Evolutionary conservation across 2,888 invertebrate species (phyloP), one percentile per base, ranked within the genome.

Genomic region (Brachypalpus laphriformis): DNA sequence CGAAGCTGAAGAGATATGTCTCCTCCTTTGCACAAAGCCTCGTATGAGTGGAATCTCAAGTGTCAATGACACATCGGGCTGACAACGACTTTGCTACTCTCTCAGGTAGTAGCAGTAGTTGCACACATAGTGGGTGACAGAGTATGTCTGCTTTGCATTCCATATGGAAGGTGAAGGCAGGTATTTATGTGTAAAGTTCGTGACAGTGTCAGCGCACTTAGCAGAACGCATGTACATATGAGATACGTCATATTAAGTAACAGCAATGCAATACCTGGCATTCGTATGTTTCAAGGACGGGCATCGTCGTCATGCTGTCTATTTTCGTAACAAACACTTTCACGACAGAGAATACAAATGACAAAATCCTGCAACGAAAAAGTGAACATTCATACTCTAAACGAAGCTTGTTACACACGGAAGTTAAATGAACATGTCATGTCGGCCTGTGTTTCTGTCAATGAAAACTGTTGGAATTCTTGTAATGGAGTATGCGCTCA

Each of bases 61-160:
- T 83, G 83, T 83, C 83, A 83, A 80, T 80, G 83, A 83, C 83
- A 83, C 83, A 83, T 83, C 68, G 68, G 66, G 49, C 72, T 70
- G 74, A 63, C 74, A 49, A 72, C 57, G 63, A 59, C 77, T 47
- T 8, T 68, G 71, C 65, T 77, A 47, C 66, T 82, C 49, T 74
- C 82, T 14, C 34, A 72, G 56, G 80, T 78, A 18, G 74, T 57
- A 61, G 57, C 66, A 45, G 77, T 56, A 49, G 77, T 61, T 42
- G 78, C 77, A 47, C n/a, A n/a, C n/a, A 65, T 71, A 40, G 25
- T 49, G 66, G 65, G 61, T 70, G 68, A 66, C 49, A 61, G 51
- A 40, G 42, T 71, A 40, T 61, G 28, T 78, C 63, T 74, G 57
- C 45, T 83, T 80, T 74, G 83, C 83, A 83, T 83, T 74, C 80